Percentiles rank a stretch among this genome's conserved stretches.
Conservation (phyloP, 2,797 vertebrate genomes). For the Melanotaenia parkinsoni region DNA sequence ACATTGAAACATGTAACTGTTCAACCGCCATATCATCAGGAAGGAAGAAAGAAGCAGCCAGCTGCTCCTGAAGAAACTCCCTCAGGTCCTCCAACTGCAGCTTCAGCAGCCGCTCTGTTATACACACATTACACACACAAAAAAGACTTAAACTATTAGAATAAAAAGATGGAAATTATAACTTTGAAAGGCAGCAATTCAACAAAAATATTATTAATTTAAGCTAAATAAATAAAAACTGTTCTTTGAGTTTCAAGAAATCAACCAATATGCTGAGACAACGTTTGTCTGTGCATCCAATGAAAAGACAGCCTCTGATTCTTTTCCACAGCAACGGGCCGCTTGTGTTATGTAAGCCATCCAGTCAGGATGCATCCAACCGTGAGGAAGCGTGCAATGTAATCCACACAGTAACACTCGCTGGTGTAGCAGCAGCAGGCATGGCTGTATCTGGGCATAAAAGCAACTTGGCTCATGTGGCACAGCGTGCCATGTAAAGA, state of each 20-base stretch:
- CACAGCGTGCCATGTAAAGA: background rate
- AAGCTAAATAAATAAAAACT: conserved; percentile 11
- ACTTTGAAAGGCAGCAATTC: background rate
- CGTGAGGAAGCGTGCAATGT: conserved; percentile 38
- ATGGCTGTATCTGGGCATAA: conserved; percentile 22
- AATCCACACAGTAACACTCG: conserved; percentile 40
- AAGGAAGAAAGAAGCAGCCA: conserved; percentile 80
- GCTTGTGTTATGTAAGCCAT: conserved; percentile 72
- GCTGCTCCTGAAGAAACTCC: conserved; percentile 88
- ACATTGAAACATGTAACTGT: conserved; percentile 84
- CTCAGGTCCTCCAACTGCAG: conserved; percentile 86
- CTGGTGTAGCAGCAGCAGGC: conserved; percentile 47
- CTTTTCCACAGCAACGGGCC: conserved; percentile 72
- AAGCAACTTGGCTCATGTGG: conserved; percentile 26
- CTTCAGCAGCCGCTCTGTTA: conserved; percentile 86
- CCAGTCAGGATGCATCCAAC: conserved; percentile 62
- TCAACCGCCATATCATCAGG: conserved; percentile 85
- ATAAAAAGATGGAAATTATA: background rate
- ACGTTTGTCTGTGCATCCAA: conserved; percentile 53
- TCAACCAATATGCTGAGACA: conserved; percentile 30
- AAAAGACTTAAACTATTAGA: conserved; percentile 4
- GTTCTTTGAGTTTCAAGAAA: conserved; percentile 1
- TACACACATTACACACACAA: conserved; percentile 20
- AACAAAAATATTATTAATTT: background rate
- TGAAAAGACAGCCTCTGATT: conserved; percentile 56